A percentile compares a stretch with the other conserved stretches of the same genome.
phyloP scores from a whole-genome alignment of 2,113 vertebrate genomes.

The Apodemus speciosus region DNA sequence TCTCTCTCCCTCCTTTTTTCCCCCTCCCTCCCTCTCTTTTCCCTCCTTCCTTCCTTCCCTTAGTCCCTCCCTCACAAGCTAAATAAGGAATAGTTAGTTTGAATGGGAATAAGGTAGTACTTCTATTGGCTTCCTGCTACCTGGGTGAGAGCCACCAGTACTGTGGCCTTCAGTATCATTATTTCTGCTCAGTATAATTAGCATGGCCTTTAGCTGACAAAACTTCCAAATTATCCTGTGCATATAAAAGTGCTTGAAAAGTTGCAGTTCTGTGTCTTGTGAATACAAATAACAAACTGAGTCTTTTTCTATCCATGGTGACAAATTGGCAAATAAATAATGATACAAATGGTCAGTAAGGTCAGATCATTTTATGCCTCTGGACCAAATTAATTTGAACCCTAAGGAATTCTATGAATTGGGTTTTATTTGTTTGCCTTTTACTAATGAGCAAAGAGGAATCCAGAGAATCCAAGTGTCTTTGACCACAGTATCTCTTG shows the following conservation, averaged over 20 bases:
- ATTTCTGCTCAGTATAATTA: neutral
- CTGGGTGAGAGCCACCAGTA: neutral
- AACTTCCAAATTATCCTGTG: neutral
- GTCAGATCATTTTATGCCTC: neutral
- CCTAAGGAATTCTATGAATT: neutral
- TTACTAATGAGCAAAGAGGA: neutral
- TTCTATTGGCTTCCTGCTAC: neutral
- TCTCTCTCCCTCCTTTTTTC: no score
- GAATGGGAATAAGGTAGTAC: neutral
- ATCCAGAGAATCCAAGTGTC: neutral
- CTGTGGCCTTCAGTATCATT: neutral
- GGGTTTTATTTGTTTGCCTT: neutral
- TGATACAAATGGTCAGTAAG: neutral
- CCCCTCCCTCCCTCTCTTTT: no score
- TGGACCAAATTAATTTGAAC: neutral
- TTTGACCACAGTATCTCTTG: neutral
- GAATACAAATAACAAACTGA: neutral
- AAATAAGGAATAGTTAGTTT: neutral
- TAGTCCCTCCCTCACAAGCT: neutral
- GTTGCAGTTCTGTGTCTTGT: neutral
- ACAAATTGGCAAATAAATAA: slow-evolving; percentile 28
- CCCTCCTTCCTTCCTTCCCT: no score
- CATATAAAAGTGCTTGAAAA: slow-evolving; percentile 1
- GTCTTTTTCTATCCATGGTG: neutral
- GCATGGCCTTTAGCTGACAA: neutral